These are phyloP conservation scores for Drosophila kepulauana DNA, from an alignment of 1,140 invertebrate species.

Conservation along the genomic window DNA sequence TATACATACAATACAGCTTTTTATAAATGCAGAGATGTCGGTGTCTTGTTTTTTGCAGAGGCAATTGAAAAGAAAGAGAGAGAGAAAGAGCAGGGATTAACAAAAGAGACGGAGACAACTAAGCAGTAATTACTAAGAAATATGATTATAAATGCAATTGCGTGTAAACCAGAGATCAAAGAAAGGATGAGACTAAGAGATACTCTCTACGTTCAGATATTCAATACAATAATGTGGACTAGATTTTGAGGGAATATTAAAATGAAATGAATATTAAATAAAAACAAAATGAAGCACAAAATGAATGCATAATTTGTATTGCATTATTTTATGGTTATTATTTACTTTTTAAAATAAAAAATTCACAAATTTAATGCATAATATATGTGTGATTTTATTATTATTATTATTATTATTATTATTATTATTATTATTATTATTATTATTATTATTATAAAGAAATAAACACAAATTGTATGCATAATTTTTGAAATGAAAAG, in stretches of 20 bases:
- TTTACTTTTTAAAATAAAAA: too few relatives aligned
- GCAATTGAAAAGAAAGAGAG: background rate
- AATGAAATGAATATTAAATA: background rate
- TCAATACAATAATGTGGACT: too few relatives aligned
- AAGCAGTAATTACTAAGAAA: conserved; percentile 2
- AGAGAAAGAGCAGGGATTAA: background rate
- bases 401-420: too few relatives aligned
- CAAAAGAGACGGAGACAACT: background rate
- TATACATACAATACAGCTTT: conserved; percentile 3
- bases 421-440: too few relatives aligned
- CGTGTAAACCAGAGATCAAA: too few relatives aligned
- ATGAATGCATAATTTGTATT: too few relatives aligned
- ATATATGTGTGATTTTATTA: too few relatives aligned
- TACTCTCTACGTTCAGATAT: background rate
- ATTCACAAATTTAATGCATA: too few relatives aligned
- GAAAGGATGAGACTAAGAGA: background rate
- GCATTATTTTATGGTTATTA: too few relatives aligned
- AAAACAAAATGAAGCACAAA: too few relatives aligned
- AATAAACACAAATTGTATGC: background rate
- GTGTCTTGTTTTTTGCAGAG: conserved; percentile 2
- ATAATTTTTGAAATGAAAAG: background rate
- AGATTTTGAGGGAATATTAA: too few relatives aligned
- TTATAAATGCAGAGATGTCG: background rate
- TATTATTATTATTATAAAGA: background rate
- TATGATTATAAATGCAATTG: conserved; percentile 6